Evolutionary conservation across 2,888 invertebrate genomes (phyloP).

Genomic region (Emmelina monodactyla): DNA sequence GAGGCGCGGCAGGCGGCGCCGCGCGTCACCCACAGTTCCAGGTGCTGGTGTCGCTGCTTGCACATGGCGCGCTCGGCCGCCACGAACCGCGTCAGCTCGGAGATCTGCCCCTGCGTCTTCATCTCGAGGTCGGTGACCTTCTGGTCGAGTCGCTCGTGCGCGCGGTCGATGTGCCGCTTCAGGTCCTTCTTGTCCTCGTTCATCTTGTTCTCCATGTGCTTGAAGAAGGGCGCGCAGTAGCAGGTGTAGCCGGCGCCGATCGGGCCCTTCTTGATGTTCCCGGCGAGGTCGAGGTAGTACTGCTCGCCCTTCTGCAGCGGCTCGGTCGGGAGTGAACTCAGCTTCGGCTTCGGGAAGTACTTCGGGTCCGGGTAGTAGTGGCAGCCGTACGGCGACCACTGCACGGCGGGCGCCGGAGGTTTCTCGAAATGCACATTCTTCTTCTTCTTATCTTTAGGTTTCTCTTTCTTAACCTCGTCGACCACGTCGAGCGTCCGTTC

Average conservation of each 20-base stretch:
- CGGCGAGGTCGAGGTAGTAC: conserved; percentile 93
- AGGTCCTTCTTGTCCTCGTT: conserved; percentile 82
- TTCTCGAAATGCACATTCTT: conserved; percentile 66
- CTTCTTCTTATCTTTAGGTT: conserved; percentile 48
- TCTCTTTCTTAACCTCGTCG: conserved; percentile 50
- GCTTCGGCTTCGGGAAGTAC: conserved; percentile 83
- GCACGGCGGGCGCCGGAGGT: conserved; percentile 48
- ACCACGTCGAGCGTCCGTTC: conserved; percentile 64
- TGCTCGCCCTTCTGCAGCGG: conserved; percentile 89
- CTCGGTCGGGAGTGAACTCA: conserved; percentile 86
- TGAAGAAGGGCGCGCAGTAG: conserved; percentile 91
- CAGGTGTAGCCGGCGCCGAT: conserved; percentile 93
- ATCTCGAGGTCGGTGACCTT: conserved; percentile 82
- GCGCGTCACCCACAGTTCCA: conserved; percentile 75
- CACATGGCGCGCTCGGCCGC: conserved; percentile 70
- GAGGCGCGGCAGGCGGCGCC: conserved; percentile 69
- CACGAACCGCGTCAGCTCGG: conserved; percentile 72
- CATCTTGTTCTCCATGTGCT: conserved; percentile 84
- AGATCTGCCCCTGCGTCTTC: conserved; percentile 75
- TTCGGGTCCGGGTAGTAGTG: conserved; percentile 89
- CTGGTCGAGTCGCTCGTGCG: conserved; percentile 80
- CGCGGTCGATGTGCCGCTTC: conserved; percentile 78
- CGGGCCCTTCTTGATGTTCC: conserved; percentile 94
- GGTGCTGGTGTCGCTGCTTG: conserved; percentile 69
- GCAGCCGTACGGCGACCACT: conserved; percentile 92